Percentiles rank a stretch among this genome's conserved stretches.
Conservation (phyloP, 2,888 invertebrate genomes). For the Sarcophaga caerulescens region DNA sequence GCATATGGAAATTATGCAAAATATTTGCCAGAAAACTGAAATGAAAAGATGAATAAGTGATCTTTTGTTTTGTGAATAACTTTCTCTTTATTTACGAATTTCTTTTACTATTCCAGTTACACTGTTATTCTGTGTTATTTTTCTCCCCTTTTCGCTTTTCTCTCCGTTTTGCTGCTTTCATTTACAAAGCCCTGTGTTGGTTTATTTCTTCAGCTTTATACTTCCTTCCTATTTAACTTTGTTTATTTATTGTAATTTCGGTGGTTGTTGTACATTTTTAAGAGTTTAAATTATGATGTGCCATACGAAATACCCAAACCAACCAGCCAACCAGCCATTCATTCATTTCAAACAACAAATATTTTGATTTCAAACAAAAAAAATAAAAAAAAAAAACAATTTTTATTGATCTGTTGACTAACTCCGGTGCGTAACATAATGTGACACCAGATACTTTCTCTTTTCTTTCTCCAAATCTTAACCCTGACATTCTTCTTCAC, state of each 20-base stretch:
- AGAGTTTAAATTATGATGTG: conserved; percentile 66
- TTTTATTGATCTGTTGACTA: conserved; percentile 49
- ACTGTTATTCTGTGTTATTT: no score
- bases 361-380: conserved; percentile 37
- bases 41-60: no score
- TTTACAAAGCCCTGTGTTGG: no score
- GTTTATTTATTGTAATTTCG: not conserved
- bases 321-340: no score
- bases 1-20: not conserved
- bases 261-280: conserved; percentile 3
- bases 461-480: not conserved
- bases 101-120: no score
- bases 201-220: no score
- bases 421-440: conserved; percentile 3
- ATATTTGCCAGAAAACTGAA: no score
- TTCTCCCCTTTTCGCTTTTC: no score
- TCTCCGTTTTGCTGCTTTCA: no score
- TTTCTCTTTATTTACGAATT: no score
- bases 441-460: conserved; percentile 64
- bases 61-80: no score
- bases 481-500: not conserved
- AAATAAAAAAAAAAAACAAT: conserved; percentile 1
- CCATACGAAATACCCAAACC: conserved; percentile 38
- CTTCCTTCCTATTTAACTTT: conserved; percentile 52
- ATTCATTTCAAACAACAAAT: conserved; percentile 29